phyloP scores from a whole-genome alignment of 2,797 vertebrate genomes.

The Petrocephalus sullivani region DNA sequence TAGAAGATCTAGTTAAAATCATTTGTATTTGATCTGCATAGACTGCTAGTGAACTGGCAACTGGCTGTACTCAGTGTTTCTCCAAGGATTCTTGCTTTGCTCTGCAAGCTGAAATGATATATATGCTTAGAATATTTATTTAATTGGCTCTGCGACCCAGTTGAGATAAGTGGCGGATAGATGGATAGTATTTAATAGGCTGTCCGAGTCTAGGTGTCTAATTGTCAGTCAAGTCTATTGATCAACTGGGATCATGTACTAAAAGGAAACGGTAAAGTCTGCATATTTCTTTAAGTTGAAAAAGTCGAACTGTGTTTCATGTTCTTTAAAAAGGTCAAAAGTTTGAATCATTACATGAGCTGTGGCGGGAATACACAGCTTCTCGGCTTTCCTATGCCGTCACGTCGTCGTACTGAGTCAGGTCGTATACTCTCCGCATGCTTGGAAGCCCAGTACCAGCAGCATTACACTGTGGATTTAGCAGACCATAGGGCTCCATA shows the following conservation, averaged over 20 bases:
- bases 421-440: not conserved
- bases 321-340: not conserved
- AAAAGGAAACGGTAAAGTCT: not conserved
- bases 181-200: slow-evolving; percentile 3
- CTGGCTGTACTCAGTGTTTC: not conserved
- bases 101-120: not conserved
- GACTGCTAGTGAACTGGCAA: not conserved
- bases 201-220: not conserved
- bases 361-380: not conserved
- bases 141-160: not conserved
- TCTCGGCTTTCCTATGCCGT: not conserved
- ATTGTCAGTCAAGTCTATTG: not conserved
- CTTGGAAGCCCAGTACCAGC: not conserved
- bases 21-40: slow-evolving; percentile 4
- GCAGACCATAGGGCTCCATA: not conserved
- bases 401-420: not conserved
- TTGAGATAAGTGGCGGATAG: not conserved
- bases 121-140: not conserved
- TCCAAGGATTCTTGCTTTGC: not conserved
- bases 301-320: not conserved
- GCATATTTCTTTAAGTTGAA: slow-evolving; percentile 10
- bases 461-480: not conserved
- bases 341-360: not conserved
- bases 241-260: not conserved
- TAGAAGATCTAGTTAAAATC: slow-evolving; percentile 7